Evolutionary conservation across 2,888 invertebrate genomes (phyloP), one percentile per base, ranked within the genome.

Genomic region (Drosophila lutescens): DNA sequence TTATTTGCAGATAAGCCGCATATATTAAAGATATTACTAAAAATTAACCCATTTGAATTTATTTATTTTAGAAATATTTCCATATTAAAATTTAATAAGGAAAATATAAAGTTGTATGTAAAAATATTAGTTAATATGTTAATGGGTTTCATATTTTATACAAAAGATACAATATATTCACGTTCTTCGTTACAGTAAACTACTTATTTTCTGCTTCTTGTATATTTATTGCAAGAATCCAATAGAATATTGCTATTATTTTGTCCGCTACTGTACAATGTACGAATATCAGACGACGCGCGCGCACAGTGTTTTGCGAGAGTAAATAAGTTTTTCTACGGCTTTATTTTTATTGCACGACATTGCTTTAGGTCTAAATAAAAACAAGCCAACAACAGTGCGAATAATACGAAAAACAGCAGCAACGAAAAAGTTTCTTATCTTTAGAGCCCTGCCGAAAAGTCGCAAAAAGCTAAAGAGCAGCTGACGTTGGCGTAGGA

Each of bases 351-450:
- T 70, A 81, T 84, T 75, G 81, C 82, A 78, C 44, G 68, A 49
- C 68, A 68, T 59, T 75, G 86, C 86, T 82, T 85, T 80, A 82
- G 85, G 80, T 85, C 80, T 74, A 77, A 76, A 81, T 65, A 76
- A 79, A 70, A 60, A 51, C 62, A 26, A 83, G 40, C 20, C 87
- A 88, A 81, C 88, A 86, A 50, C 34, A 60, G 82, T 81, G 36
- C 60, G 36, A 26, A 57, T 38, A 53, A 49, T 46, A 34, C 56
- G 40, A 57, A 63, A 50, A 61, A 61, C 53, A 62, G 40, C 49
- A 46, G 47, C 70, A 17, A n/a, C 34, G 30, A 26, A 51, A 66
- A 70, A 68, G 63, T 71, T 63, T 63, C 71, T 70, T 70, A 71
- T 71, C 69, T 69, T 69, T 30, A 32, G 49, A 17, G 51, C 51